phyloP scores from a whole-genome alignment of 2,888 invertebrate species.

The Villa cingulata region DNA sequence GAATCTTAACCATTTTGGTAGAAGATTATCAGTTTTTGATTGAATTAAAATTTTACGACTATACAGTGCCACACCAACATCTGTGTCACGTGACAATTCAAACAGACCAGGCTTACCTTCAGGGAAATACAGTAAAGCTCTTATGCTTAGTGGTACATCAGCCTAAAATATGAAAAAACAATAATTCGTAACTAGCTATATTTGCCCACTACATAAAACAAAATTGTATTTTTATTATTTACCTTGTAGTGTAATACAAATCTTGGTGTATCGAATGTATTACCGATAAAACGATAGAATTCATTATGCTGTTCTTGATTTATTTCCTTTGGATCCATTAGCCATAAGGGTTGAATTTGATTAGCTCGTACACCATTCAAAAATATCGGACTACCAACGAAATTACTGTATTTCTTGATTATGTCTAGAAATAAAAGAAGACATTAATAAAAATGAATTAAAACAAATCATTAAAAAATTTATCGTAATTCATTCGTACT shows the following conservation, averaged over 20 bases:
- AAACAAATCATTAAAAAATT: neutral
- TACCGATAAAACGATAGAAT: slow-evolving; percentile 82
- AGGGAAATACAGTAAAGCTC: slow-evolving; percentile 84
- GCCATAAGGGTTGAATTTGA: slow-evolving; percentile 84
- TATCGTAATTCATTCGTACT: slow-evolving; percentile 37
- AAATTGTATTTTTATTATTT: neutral
- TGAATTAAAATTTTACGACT: slow-evolving; percentile 87
- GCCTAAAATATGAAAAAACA: slow-evolving; percentile 18
- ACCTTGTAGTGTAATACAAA: slow-evolving; percentile 80
- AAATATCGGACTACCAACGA: slow-evolving; percentile 85
- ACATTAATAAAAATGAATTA: neutral
- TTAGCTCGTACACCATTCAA: slow-evolving; percentile 83
- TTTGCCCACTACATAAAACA: neutral
- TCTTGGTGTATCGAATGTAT: slow-evolving; percentile 74
- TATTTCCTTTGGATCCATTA: slow-evolving; percentile 80
- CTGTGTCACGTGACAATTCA: slow-evolving; percentile 75
- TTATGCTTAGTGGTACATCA: slow-evolving; percentile 72
- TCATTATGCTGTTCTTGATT: slow-evolving; percentile 76
- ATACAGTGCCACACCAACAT: slow-evolving; percentile 79
- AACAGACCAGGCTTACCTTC: slow-evolving; percentile 85
- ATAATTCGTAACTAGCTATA: neutral
- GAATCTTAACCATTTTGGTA: slow-evolving; percentile 92
- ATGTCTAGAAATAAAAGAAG: slow-evolving; percentile 45
- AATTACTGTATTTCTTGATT: slow-evolving; percentile 93
- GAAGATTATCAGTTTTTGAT: slow-evolving; percentile 73